Evolutionary conservation across 2,113 vertebrate species (phyloP).

Genomic region (Jacana jacana): DNA sequence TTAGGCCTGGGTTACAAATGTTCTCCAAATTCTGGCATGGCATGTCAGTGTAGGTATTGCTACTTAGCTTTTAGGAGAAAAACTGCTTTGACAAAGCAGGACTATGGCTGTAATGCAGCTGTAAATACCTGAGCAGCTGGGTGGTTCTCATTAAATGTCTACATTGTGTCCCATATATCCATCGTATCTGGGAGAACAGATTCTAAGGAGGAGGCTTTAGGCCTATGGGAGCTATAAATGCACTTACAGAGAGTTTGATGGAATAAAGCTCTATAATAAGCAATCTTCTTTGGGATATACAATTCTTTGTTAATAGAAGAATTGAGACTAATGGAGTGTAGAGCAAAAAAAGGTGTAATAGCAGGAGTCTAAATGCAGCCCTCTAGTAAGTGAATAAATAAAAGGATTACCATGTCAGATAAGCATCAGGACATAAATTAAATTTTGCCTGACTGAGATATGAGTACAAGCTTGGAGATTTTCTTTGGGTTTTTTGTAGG

Average conservation of each 20-base stretch:
- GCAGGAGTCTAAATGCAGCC: background rate
- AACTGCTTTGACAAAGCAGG: background rate
- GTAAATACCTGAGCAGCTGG: background rate
- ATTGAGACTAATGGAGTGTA: background rate
- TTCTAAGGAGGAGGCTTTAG: background rate
- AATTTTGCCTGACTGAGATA: background rate
- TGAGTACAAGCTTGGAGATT: background rate
- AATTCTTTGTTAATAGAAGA: background rate
- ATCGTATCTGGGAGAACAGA: background rate
- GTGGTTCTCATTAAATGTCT: background rate
- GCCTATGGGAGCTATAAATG: background rate
- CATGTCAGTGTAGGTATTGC: background rate
- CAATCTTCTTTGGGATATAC: background rate
- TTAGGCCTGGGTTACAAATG: background rate
- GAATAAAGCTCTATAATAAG: background rate
- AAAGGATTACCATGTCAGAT: background rate
- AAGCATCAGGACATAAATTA: background rate
- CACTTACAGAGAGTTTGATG: background rate
- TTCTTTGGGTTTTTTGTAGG: background rate
- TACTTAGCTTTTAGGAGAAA: background rate
- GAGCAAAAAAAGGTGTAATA: background rate
- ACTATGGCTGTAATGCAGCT: background rate
- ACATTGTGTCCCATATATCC: background rate
- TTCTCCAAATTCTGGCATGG: background rate
- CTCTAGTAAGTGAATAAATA: background rate